A percentile compares a stretch with the other conserved stretches of the same genome.
phyloP scores from a whole-genome alignment of 1,140 invertebrate species.

The Fragariocoptes setiger region DNA sequence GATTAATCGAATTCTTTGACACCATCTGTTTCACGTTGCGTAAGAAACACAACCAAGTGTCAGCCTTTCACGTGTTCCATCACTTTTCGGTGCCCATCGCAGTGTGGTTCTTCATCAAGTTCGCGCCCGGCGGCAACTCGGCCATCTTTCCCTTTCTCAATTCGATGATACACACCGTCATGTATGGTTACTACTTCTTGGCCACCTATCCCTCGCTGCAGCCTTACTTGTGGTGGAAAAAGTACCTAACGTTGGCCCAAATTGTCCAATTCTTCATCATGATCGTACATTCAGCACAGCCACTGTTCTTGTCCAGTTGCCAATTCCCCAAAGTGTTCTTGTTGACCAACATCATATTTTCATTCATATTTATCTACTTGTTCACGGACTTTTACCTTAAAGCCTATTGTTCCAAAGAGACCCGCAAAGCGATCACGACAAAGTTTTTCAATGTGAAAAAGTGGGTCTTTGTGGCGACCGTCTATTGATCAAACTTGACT shows the following conservation, averaged over 20 bases:
- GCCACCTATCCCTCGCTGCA: constrained; percentile 2
- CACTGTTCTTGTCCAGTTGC: constrained; percentile 3
- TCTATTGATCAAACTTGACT: no score
- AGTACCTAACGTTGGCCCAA: constrained; percentile 8
- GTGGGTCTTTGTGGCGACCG: not conserved
- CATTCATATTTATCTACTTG: constrained; percentile 7
- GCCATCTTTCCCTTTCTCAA: constrained; percentile 5
- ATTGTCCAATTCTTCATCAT: constrained; percentile 4
- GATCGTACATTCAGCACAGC: constrained; percentile 1
- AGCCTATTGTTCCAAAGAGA: constrained; percentile 1
- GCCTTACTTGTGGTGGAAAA: constrained; percentile 9
- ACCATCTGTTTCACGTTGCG: constrained; percentile 43
- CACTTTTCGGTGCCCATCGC: constrained; percentile 25
- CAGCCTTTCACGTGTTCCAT: constrained; percentile 67
- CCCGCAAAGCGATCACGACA: not conserved
- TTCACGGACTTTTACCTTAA: constrained; percentile 6
- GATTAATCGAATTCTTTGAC: constrained; percentile 4
- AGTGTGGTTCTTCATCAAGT: constrained; percentile 6
- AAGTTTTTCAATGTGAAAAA: not conserved
- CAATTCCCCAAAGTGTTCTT: constrained; percentile 5
- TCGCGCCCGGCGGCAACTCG: constrained; percentile 5
- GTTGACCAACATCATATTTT: constrained; percentile 3
- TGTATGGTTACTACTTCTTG: constrained; percentile 8
- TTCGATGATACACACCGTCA: constrained; percentile 2
- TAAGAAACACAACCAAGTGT: constrained; percentile 68